phyloP scores from a whole-genome alignment of 2,113 vertebrate genomes.

The Pica pica region DNA sequence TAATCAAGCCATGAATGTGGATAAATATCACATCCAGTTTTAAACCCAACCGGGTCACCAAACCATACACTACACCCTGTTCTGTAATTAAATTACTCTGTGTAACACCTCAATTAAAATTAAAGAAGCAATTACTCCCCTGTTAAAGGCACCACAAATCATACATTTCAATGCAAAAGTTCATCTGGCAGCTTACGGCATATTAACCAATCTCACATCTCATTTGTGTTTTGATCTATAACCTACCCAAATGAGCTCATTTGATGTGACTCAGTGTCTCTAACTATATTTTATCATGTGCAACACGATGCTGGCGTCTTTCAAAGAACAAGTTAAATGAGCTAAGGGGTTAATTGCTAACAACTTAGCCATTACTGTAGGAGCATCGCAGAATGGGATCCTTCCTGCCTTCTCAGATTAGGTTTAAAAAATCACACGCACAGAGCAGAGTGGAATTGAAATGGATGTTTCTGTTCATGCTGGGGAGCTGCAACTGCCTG shows the following conservation, averaged over 20 bases:
- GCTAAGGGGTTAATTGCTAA: slow-evolving; percentile 55
- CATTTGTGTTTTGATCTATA: slow-evolving; percentile 52
- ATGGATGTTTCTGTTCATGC: background rate
- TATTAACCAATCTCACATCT: slow-evolving; percentile 57
- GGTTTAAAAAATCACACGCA: background rate
- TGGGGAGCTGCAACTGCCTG: background rate
- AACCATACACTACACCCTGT: slow-evolving; percentile 22
- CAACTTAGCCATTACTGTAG: background rate
- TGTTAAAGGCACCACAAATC: slow-evolving; percentile 61
- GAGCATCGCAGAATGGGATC: background rate
- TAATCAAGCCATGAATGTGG: slow-evolving; percentile 54
- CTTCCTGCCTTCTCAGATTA: background rate
- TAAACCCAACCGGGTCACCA: slow-evolving; percentile 56
- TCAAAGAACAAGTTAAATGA: slow-evolving; percentile 53
- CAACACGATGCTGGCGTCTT: background rate
- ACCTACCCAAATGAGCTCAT: slow-evolving; percentile 40
- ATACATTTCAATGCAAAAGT: slow-evolving; percentile 62
- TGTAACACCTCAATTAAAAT: slow-evolving; percentile 66
- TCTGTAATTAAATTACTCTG: slow-evolving; percentile 63
- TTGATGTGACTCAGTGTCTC: slow-evolving; percentile 13
- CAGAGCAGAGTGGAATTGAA: background rate
- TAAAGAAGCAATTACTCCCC: slow-evolving; percentile 65
- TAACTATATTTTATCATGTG: slow-evolving; percentile 9
- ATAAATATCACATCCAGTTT: slow-evolving; percentile 56
- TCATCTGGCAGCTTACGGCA: slow-evolving; percentile 30